Evolutionary conservation across 2,113 vertebrate species (phyloP).

Genomic region (Brachypteracias leptosomus): DNA sequence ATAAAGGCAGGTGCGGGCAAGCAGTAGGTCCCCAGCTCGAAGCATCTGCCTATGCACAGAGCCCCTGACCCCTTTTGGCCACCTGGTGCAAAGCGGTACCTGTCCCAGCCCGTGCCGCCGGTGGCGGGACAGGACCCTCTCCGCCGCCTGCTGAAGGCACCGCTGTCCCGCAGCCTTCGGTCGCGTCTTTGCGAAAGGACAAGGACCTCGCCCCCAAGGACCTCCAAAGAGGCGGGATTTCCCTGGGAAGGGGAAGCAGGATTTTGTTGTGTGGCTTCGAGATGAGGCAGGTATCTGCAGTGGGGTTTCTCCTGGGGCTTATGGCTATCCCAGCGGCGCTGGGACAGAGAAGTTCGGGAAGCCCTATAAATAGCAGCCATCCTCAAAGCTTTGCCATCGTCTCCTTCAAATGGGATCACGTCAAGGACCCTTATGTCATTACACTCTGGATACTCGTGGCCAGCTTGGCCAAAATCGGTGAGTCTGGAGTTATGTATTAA

Average conservation of each 20-base stretch:
- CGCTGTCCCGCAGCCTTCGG: background rate
- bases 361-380: background rate
- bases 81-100: background rate
- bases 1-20: constrained; percentile 65
- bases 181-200: background rate
- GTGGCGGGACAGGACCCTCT: background rate
- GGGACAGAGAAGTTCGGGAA: background rate
- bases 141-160: background rate
- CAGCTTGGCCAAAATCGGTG: constrained; percentile 89
- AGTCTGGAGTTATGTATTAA: constrained; percentile 13
- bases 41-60: background rate
- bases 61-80: background rate
- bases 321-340: constrained; percentile 20
- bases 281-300: constrained; percentile 14
- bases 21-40: background rate
- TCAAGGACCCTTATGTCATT: constrained; percentile 83
- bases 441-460: constrained; percentile 87
- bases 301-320: constrained; percentile 2
- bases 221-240: constrained; percentile 37
- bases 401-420: constrained; percentile 85
- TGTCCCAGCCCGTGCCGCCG: background rate
- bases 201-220: constrained; percentile 16
- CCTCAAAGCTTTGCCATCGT: constrained; percentile 76
- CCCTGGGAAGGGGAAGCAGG: constrained; percentile 14
- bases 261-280: background rate